Evolutionary conservation across 2,113 vertebrate species (phyloP).

Genomic region (Paratilapia polleni): DNA sequence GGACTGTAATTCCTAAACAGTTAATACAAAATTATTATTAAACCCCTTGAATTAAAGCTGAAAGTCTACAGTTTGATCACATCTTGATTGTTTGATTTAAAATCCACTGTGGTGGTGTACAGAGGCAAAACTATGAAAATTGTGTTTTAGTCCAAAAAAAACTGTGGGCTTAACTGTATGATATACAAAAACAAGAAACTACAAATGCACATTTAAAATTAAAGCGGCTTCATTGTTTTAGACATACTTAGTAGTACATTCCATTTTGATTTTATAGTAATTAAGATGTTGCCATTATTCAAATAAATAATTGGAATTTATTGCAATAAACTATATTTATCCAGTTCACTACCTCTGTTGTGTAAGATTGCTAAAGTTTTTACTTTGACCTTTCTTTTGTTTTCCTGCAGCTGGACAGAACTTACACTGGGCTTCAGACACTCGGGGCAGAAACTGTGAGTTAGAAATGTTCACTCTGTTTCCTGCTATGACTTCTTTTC

Average conservation of each 20-base stretch:
- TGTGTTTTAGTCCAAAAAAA: not conserved
- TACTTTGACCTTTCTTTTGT: conserved; percentile 2
- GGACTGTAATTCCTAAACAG: not conserved
- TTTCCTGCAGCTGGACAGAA: conserved; percentile 91
- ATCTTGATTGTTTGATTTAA: not conserved
- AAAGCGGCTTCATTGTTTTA: not conserved
- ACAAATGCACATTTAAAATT: not conserved
- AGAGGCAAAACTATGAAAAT: not conserved
- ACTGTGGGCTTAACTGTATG: not conserved
- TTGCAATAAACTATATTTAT: not conserved
- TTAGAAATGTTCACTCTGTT: not conserved
- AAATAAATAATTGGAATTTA: not conserved
- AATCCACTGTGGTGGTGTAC: no score
- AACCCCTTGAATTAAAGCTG: not conserved
- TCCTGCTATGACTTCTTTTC: not conserved
- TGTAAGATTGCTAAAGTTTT: not conserved
- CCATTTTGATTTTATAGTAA: not conserved
- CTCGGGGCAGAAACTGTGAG: conserved; percentile 97
- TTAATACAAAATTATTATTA: not conserved
- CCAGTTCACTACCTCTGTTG: not conserved
- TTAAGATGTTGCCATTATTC: not conserved
- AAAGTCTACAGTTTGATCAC: not conserved
- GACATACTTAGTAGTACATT: not conserved
- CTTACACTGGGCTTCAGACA: conserved; percentile 97
- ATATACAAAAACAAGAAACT: no score